Percentiles rank a stretch among this genome's conserved stretches.
These are phyloP conservation scores for Gallinago stenura DNA, from an alignment of 2,797 vertebrate genomes.

Conservation along the genomic window DNA sequence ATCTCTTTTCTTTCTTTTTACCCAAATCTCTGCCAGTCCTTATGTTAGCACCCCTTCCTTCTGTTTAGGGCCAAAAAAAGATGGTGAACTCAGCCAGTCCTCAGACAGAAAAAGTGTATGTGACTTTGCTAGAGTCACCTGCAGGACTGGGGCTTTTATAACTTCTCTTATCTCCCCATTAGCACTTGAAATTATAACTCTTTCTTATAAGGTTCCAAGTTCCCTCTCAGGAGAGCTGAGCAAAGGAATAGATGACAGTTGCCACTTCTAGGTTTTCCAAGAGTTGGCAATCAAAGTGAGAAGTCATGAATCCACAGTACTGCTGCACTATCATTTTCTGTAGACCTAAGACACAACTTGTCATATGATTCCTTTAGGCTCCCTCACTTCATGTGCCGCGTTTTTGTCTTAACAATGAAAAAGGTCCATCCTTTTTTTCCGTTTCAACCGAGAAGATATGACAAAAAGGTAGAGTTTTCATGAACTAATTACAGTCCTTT, in stretches of 20 bases:
- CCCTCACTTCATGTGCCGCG: slow-evolving; percentile 38
- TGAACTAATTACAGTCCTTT: slow-evolving; percentile 80
- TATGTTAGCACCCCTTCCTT: neutral
- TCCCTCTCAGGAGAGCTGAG: neutral
- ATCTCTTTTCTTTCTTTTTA: neutral
- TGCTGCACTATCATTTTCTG: slow-evolving; percentile 54
- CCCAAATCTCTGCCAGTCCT: neutral
- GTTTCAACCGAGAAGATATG: slow-evolving; percentile 52
- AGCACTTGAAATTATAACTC: slow-evolving; percentile 25
- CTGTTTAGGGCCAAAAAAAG: neutral
- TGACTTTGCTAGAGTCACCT: neutral
- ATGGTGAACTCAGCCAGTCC: neutral
- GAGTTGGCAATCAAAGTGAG: slow-evolving; percentile 66
- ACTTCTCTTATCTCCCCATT: slow-evolving; percentile 22
- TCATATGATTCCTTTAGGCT: slow-evolving; percentile 45
- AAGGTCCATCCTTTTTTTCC: slow-evolving; percentile 68
- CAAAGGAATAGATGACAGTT: slow-evolving; percentile 44
- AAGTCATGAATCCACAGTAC: slow-evolving; percentile 51
- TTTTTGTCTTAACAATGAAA: slow-evolving; percentile 71
- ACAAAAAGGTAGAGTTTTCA: slow-evolving; percentile 79
- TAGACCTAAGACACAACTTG: slow-evolving; percentile 51
- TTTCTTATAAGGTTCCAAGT: slow-evolving; percentile 28
- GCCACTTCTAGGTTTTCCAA: slow-evolving; percentile 35
- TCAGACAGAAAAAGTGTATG: neutral
- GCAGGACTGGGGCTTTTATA: slow-evolving; percentile 8